Conservation (phyloP, 2,888 invertebrate species). For the Tachina fera region DNA sequence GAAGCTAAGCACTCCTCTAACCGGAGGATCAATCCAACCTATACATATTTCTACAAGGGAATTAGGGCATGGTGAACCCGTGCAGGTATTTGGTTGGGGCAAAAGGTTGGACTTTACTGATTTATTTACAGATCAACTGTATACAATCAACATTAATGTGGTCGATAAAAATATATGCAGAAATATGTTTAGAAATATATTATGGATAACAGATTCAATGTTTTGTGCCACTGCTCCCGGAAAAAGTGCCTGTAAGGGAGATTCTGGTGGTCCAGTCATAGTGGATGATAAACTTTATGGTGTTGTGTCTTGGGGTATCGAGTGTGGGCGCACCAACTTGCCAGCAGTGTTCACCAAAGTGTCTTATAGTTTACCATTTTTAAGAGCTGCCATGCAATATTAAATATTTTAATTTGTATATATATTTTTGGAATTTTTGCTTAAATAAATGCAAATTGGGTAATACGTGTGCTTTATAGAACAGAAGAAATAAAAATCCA, state of each 20-base stretch:
- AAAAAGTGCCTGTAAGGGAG: conserved; percentile 76
- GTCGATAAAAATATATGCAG: background rate
- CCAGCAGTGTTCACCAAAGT: conserved; percentile 16
- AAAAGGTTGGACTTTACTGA: background rate
- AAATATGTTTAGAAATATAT: background rate
- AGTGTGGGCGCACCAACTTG: background rate
- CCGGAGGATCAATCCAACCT: background rate
- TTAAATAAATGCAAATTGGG: too few relatives aligned
- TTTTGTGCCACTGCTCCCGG: conserved; percentile 74
- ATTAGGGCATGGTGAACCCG: background rate
- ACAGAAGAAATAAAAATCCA: too few relatives aligned
- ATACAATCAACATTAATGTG: background rate
- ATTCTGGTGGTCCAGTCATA: conserved; percentile 78
- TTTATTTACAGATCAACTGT: background rate
- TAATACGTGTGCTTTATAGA: too few relatives aligned
- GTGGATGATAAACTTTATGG: conserved; percentile 83
- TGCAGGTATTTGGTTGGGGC: conserved; percentile 17
- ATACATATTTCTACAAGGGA: background rate
- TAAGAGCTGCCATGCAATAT: background rate
- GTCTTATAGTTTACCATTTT: background rate
- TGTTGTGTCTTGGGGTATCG: conserved; percentile 85
- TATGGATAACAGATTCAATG: conserved; percentile 65
- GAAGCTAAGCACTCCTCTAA: background rate
- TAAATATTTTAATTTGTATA: background rate
- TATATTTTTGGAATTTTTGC: too few relatives aligned